Evolutionary conservation across 2,888 invertebrate genomes (phyloP), one percentile per base, ranked within the genome.

Genomic region (Aspidiotus destructor): DNA sequence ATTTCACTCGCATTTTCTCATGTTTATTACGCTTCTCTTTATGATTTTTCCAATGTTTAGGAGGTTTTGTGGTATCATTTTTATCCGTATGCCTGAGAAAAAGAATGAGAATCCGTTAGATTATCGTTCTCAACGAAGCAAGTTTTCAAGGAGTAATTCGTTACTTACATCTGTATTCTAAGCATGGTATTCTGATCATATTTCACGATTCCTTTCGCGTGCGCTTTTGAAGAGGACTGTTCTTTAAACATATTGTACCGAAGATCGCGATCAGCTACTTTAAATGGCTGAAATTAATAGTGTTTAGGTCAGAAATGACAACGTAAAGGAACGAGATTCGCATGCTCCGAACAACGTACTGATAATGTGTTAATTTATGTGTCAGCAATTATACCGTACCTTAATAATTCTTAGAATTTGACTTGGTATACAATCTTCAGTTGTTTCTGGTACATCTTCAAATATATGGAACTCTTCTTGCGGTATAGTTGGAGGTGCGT

Each of bases 11-110:
- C n/a, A 92, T 78, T 77, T 98, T 98, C 77, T 96, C 94, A 70
- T 87, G 86, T 76, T 93, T 95, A 73, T 92, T 91, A 75, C 88
- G 87, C 76, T 96, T 95, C 44, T 85, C 85, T 76, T 92, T 91
- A 77, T 86, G 89, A 77, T 91, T 91, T 76, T 92, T 92, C 85
- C 87, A 89, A 1, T 86, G 87, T 75, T 89, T 73, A 5, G 28
- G 28, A 28, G 28, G 28, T 28, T 28, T 28, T 28, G 5, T 28
- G 28, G 28, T 28, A 28, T 28, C 28, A 28, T 28, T 28, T n/a
- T 54, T 54, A 16, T 54, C 55, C 8, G 9, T 17, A 58, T 58
- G 5, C 13, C 58, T 58, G 40, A 58, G 9, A 58, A 58, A 58
- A 58, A 40, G 13, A 40, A 58, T 28, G 40, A 40, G 8, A 58